These are phyloP conservation scores for Aurelia sp. DNA, from an alignment of 30 jellyfish, hydroid and myxozoan genomes.

Conservation along the genomic window DNA sequence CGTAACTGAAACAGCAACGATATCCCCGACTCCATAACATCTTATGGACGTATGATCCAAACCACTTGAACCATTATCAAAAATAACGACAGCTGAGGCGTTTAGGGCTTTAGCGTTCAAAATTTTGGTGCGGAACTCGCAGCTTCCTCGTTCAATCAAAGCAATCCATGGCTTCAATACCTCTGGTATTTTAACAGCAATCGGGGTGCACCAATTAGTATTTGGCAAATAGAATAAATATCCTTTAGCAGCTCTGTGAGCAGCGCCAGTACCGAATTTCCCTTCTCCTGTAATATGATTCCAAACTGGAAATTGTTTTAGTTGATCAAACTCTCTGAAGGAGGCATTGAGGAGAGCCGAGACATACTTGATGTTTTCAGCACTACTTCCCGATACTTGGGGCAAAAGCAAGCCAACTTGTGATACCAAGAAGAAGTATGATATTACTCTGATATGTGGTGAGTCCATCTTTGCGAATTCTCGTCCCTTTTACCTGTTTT, in stretches of 20 bases:
- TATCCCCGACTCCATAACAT: slow-evolving; percentile 46
- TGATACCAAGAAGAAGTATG: background rate
- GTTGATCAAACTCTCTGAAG: slow-evolving; percentile 34
- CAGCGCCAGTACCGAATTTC: slow-evolving; percentile 65
- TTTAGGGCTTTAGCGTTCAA: slow-evolving; percentile 70
- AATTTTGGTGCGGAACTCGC: slow-evolving; percentile 65
- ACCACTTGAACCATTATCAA: slow-evolving; percentile 45
- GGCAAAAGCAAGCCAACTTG: background rate
- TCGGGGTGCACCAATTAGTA: slow-evolving; percentile 69
- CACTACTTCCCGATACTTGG: slow-evolving; percentile 3
- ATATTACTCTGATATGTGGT: background rate
- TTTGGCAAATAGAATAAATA: slow-evolving; percentile 20
- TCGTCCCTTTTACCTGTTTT: background rate
- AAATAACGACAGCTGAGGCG: slow-evolving; percentile 93
- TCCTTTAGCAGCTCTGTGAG: slow-evolving; percentile 47
- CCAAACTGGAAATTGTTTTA: slow-evolving; percentile 19
- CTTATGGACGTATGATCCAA: slow-evolving; percentile 4
- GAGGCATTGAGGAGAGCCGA: slow-evolving; percentile 71
- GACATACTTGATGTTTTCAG: background rate
- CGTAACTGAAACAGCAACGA: slow-evolving; percentile 75
- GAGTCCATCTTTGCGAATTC: background rate
- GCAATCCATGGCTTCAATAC: slow-evolving; percentile 85
- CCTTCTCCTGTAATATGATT: slow-evolving; percentile 53
- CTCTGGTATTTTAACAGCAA: background rate
- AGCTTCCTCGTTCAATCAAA: slow-evolving; percentile 82